Conservation (phyloP, 2,888 invertebrate species). For the Biston stratarius region DNA sequence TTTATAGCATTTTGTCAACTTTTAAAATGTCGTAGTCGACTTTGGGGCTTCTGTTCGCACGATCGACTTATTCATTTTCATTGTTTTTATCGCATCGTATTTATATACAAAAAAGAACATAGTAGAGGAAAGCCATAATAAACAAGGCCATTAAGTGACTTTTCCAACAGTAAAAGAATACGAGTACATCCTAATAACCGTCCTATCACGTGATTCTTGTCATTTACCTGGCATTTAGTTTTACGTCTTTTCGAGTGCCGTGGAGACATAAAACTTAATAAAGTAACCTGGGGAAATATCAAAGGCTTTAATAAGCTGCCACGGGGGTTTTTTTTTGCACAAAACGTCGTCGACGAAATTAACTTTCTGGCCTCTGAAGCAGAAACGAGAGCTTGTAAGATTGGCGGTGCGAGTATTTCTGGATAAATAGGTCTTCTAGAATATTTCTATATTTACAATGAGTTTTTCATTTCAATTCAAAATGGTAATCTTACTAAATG, state of each 20-base stretch:
- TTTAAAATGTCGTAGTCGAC: no score
- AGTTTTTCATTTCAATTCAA: no score
- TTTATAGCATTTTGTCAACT: no score
- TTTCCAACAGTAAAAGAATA: slow-evolving; percentile 17
- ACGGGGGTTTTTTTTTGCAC: slow-evolving; percentile 16
- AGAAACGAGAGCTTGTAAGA: slow-evolving; percentile 17
- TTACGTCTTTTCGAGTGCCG: slow-evolving; percentile 38
- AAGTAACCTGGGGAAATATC: slow-evolving; percentile 40
- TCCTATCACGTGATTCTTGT: slow-evolving; percentile 43
- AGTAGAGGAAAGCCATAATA: not conserved
- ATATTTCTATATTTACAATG: not conserved
- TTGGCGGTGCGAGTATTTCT: not conserved
- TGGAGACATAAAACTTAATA: slow-evolving; percentile 35
- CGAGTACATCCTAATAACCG: slow-evolving; percentile 12
- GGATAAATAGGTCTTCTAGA: not conserved
- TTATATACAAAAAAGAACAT: no score
- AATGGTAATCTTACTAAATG: no score
- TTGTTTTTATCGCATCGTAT: no score
- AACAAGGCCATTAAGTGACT: not conserved
- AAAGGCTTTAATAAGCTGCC: slow-evolving; percentile 31
- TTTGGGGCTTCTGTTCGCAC: no score
- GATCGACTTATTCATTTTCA: no score
- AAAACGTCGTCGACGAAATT: slow-evolving; percentile 25
- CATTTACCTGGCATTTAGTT: slow-evolving; percentile 46
- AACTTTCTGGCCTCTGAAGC: slow-evolving; percentile 21